These are phyloP conservation scores for Thereva unica DNA, from an alignment of 2,888 invertebrate species.

Conservation along the genomic window DNA sequence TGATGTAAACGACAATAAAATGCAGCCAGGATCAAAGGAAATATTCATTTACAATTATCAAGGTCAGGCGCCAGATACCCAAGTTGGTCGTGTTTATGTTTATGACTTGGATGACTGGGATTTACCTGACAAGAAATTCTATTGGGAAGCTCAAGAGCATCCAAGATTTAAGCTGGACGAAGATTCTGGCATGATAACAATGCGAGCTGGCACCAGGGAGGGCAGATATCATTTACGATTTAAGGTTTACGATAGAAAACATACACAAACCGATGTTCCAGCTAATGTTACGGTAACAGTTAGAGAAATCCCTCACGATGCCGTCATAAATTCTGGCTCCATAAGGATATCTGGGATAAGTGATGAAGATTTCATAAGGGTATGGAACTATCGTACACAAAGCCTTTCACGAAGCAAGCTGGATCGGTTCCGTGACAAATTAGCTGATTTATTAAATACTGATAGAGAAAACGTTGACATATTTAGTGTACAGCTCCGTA, in stretches of 20 bases:
- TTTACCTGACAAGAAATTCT: conserved; percentile 94
- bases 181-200: conserved; percentile 93
- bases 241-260: conserved; percentile 91
- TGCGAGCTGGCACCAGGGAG: conserved; percentile 89
- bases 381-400: conserved; percentile 90
- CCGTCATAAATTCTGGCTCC: conserved; percentile 93
- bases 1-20: conserved; percentile 97
- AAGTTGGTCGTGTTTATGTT: conserved; percentile 94
- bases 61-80: conserved; percentile 86
- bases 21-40: conserved; percentile 96
- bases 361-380: conserved; percentile 94
- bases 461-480: conserved; percentile 91
- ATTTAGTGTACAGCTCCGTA: conserved; percentile 90
- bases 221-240: conserved; percentile 81
- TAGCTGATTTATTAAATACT: conserved; percentile 82
- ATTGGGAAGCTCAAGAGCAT: conserved; percentile 87
- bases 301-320: conserved; percentile 92
- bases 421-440: conserved; percentile 85
- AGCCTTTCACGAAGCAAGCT: conserved; percentile 84
- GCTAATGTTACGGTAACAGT: conserved; percentile 97
- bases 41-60: conserved; percentile 97
- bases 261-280: conserved; percentile 91
- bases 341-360: conserved; percentile 90
- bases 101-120: conserved; percentile 99
- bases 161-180: conserved; percentile 86